Percentiles rank a stretch among this genome's conserved stretches.
Evolutionary conservation across 2,113 vertebrate species (phyloP).

Genomic region (Alligator mississippiensis): DNA sequence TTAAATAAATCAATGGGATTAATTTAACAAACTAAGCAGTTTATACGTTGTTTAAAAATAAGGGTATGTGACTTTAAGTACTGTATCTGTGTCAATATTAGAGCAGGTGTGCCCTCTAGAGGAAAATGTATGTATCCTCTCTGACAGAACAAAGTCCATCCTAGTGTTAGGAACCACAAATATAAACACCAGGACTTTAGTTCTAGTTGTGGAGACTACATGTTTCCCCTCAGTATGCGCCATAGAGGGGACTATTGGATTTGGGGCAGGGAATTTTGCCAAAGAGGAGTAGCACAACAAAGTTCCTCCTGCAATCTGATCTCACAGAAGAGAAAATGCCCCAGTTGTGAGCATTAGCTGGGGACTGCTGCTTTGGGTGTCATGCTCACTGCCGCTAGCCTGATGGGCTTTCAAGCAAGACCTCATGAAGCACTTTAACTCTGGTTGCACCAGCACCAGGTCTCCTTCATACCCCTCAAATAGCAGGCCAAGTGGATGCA

Average conservation of each 20-base stretch:
- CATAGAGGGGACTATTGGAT: neutral
- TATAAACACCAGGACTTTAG: neutral
- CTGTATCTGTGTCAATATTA: neutral
- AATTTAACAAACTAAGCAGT: neutral
- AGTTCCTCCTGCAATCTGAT: neutral
- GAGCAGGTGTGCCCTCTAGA: neutral
- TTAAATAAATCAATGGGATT: neutral
- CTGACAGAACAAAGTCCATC: neutral
- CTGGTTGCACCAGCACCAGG: neutral
- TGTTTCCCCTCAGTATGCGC: neutral
- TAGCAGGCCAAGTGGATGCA: neutral
- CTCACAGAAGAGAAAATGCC: neutral
- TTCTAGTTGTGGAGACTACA: neutral
- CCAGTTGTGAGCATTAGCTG: neutral
- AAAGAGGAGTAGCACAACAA: neutral
- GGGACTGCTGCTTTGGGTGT: neutral
- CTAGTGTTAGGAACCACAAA: neutral
- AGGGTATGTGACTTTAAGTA: neutral
- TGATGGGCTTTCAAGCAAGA: neutral
- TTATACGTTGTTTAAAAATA: neutral
- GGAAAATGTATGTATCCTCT: neutral
- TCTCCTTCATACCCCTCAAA: neutral
- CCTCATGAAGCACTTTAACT: neutral
- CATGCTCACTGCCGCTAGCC: neutral
- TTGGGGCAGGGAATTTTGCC: neutral